A percentile compares a stretch with the other conserved stretches of the same genome.
Conservation (phyloP, 2,113 vertebrate genomes). For the Argyrosomus japonicus region DNA sequence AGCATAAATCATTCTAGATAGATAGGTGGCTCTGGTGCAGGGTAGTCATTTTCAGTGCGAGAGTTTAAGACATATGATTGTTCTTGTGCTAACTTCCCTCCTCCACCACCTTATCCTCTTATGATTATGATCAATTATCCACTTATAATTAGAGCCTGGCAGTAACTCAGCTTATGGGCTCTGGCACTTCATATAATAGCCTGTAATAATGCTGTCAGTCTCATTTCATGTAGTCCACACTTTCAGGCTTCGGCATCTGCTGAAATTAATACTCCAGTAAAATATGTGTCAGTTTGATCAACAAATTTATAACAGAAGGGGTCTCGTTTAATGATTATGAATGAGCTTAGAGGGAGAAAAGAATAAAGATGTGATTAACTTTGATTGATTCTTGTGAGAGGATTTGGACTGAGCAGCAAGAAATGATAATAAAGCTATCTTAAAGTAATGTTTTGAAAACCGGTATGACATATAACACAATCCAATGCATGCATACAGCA, state of each 20-base stretch:
- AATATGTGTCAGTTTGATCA: constrained; percentile 32
- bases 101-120: constrained; percentile 71
- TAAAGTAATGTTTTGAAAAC: constrained; percentile 5
- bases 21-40: constrained; percentile 55
- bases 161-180: constrained; percentile 72
- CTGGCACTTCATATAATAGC: constrained; percentile 73
- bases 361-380: constrained; percentile 35
- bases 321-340: constrained; percentile 11
- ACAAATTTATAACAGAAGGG: constrained; percentile 11
- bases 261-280: constrained; percentile 47
- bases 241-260: constrained; percentile 43
- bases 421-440: constrained; percentile 3
- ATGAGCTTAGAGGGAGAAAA: constrained; percentile 9
- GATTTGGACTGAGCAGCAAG: constrained; percentile 14
- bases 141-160: constrained; percentile 77
- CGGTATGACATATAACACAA: neutral
- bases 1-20: constrained; percentile 58
- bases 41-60: constrained; percentile 68
- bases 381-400: constrained; percentile 11
- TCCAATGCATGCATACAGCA: neutral
- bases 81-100: constrained; percentile 70
- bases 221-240: constrained; percentile 62
- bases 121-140: constrained; percentile 81
- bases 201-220: constrained; percentile 79
- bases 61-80: constrained; percentile 71